A percentile compares a stretch with the other conserved stretches of the same genome.
phyloP scores from a whole-genome alignment of 2,888 invertebrate species.

The Empis stercorea region DNA sequence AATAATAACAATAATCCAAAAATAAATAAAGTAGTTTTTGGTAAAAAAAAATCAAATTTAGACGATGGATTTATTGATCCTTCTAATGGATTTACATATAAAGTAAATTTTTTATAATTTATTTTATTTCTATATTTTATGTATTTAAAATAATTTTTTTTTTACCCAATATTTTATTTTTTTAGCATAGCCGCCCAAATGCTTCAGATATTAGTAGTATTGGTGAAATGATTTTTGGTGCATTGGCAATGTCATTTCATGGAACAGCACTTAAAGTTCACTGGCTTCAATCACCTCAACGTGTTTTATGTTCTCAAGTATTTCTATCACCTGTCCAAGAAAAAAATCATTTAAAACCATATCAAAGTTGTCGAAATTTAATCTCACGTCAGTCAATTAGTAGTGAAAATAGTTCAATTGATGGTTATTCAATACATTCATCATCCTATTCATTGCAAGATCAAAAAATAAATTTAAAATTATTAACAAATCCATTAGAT shows the following conservation, averaged over 20 bases:
- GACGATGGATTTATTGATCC: slow-evolving; percentile 43
- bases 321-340: slow-evolving; percentile 42
- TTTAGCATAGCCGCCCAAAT: slow-evolving; percentile 49
- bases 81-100: slow-evolving; percentile 48
- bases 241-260: slow-evolving; percentile 77
- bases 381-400: slow-evolving; percentile 29
- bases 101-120: slow-evolving; percentile 39
- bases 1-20: slow-evolving; percentile 16
- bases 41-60: slow-evolving; percentile 22
- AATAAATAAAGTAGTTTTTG: not conserved
- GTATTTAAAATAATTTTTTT: not conserved
- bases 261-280: slow-evolving; percentile 74
- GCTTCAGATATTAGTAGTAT: slow-evolving; percentile 56
- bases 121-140: not conserved
- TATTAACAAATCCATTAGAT: slow-evolving; percentile 27
- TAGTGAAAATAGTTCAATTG: slow-evolving; percentile 31
- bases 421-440: slow-evolving; percentile 33
- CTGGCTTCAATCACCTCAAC: slow-evolving; percentile 37
- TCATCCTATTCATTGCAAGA: slow-evolving; percentile 29
- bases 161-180: not conserved
- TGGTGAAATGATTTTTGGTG: slow-evolving; percentile 88
- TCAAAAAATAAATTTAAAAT: slow-evolving; percentile 14
- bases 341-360: not conserved
- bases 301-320: slow-evolving; percentile 47
- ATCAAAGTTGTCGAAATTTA: not conserved